Percentiles rank a stretch among this genome's conserved stretches.
Evolutionary conservation across 2,888 invertebrate genomes (phyloP).

Genomic region (Cheilosia pagana): DNA sequence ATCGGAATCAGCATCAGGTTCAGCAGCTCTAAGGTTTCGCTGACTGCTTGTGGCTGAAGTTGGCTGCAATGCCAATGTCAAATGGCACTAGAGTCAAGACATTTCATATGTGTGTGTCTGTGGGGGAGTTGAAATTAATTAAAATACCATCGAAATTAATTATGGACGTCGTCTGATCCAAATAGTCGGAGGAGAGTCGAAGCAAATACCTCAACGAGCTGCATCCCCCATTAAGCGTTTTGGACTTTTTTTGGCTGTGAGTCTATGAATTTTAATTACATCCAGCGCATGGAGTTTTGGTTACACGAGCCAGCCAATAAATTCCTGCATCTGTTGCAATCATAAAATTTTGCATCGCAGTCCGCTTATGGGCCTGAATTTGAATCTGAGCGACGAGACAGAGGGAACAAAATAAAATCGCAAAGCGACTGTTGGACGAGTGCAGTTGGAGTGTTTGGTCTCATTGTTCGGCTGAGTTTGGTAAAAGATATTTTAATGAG

Average conservation of each 20-base stretch:
- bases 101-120: not conserved
- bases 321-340: constrained; percentile 74
- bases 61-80: constrained; percentile 66
- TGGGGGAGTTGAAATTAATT: constrained; percentile 63
- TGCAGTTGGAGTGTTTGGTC: constrained; percentile 50
- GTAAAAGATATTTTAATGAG: constrained; percentile 75
- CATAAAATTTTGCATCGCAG: constrained; percentile 73
- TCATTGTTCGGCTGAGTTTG: constrained; percentile 72
- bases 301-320: constrained; percentile 47
- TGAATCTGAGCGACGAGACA: constrained; percentile 56
- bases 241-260: constrained; percentile 7
- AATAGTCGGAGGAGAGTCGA: constrained; percentile 31
- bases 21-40: constrained; percentile 12
- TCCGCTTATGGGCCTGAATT: constrained; percentile 69
- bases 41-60: constrained; percentile 12
- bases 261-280: constrained; percentile 75
- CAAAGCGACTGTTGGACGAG: constrained; percentile 13
- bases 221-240: constrained; percentile 46
- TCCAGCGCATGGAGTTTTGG: constrained; percentile 63
- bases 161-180: constrained; percentile 65
- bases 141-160: constrained; percentile 70
- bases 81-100: constrained; percentile 42
- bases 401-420: constrained; percentile 4
- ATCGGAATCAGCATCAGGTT: not conserved
- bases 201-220: constrained; percentile 40